These are phyloP conservation scores for Oreochromis grahami DNA, from an alignment of 2,797 vertebrate species.

Conservation along the genomic window DNA sequence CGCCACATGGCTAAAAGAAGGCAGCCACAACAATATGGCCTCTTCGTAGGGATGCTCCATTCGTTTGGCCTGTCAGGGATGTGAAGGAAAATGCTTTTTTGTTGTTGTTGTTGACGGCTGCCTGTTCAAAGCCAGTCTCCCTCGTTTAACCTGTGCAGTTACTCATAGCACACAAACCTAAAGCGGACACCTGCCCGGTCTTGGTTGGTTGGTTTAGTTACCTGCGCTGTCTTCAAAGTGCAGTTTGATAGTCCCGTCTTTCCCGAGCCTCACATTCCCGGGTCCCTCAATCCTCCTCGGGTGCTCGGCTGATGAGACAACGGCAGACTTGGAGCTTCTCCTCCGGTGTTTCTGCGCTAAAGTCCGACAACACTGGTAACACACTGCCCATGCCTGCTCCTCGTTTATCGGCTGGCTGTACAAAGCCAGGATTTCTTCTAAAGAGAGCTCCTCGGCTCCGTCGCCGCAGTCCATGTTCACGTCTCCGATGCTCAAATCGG, in stretches of 20 bases:
- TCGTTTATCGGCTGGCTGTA: slow-evolving; percentile 97
- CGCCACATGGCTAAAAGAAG: slow-evolving; percentile 60
- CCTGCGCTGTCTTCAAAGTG: slow-evolving; percentile 61
- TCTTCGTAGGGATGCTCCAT: slow-evolving; percentile 45
- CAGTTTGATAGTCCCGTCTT: slow-evolving; percentile 82
- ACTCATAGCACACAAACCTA: neutral
- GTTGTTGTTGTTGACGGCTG: neutral
- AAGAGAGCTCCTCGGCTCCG: slow-evolving; percentile 76
- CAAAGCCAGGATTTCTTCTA: slow-evolving; percentile 87
- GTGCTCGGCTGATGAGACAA: slow-evolving; percentile 17
- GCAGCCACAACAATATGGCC: slow-evolving; percentile 62
- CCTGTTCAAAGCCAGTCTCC: neutral
- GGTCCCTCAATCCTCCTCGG: slow-evolving; percentile 72
- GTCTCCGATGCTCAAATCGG: slow-evolving; percentile 54
- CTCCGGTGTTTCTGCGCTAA: slow-evolving; percentile 66
- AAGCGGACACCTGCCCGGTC: neutral
- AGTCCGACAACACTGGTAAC: slow-evolving; percentile 88
- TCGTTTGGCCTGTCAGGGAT: slow-evolving; percentile 17
- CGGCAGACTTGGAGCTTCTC: slow-evolving; percentile 57
- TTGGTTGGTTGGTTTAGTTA: slow-evolving; percentile 32
- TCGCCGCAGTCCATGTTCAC: slow-evolving; percentile 63
- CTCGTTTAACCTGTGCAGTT: neutral
- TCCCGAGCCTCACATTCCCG: slow-evolving; percentile 81
- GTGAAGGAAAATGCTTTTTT: neutral
- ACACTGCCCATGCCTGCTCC: slow-evolving; percentile 98